Evolutionary conservation across 2,113 vertebrate genomes (phyloP), one percentile per base, ranked within the genome.

Genomic region (Amazona vittata): DNA sequence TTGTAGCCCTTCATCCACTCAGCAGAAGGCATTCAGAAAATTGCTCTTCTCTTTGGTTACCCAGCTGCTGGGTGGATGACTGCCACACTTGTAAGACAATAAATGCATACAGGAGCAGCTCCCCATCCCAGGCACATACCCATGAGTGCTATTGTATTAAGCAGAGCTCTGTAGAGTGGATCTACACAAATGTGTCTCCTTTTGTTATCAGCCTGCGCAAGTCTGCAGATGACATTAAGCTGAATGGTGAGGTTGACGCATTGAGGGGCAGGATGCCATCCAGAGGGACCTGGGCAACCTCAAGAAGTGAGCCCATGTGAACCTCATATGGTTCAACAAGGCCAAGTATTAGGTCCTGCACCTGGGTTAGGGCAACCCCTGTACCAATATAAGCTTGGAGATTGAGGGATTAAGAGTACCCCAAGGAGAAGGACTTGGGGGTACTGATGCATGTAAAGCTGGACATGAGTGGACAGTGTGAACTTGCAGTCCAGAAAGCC

Each of bases 61-160:
- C 83, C 93, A 80, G 92, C 82, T 92, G 93, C 52, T 37, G 68
- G 6, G 1, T 10, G 29, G 78, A 63, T 46, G 4, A 52, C 73
- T 83, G 47, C 52, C 67, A n/a, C 78, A 5, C 82, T 93, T 70
- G 49, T 67, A 24, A 79, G 46, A 88, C 71, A 81, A 76, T 47
- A 26, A 75, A 10, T 6, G 37, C 1, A 2, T 25, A 1, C 5
- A 2, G 5, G 52, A 76, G 78, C 63, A 11, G 41, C 2, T 35
- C 4, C 2, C 5, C 59, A 8, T 18, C 70, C 59, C 31, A 4
- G 2, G 8, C 16, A 1, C 33, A 3, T 15, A 16, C 31, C 44
- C 75, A 53, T 1, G 0, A 57, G 62, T 47, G 84, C 62, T 53
- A 16, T 5, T 37, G 22, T 46, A 5, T 7, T 11, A 5, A n/a